Conservation (phyloP, 2,888 invertebrate genomes). For the Embidobia sp. region DNA sequence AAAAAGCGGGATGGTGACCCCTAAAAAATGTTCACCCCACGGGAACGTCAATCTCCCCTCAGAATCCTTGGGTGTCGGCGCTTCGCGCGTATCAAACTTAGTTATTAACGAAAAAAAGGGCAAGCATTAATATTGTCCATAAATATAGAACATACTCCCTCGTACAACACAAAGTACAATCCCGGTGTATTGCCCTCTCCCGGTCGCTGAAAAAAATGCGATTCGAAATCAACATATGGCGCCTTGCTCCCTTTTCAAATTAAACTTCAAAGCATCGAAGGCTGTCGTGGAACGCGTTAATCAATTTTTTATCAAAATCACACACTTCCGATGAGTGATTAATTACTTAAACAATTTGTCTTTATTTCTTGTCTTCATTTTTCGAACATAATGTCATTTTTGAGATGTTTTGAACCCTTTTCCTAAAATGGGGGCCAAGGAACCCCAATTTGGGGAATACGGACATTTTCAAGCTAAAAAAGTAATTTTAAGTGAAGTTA, state of each 20-base stretch:
- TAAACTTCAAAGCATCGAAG: constrained; percentile 33
- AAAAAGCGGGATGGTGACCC: constrained; percentile 44
- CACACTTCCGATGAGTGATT: too few relatives aligned
- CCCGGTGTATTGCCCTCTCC: constrained; percentile 56
- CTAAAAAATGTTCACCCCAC: constrained; percentile 67
- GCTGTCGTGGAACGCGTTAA: constrained; percentile 23
- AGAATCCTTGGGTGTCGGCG: constrained; percentile 67
- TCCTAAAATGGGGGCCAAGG: too few relatives aligned
- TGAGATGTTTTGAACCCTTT: too few relatives aligned
- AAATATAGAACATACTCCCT: constrained; percentile 75
- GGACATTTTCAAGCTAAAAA: too few relatives aligned
- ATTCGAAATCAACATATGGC: constrained; percentile 77
- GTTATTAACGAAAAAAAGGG: constrained; percentile 74
- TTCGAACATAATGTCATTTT: too few relatives aligned
- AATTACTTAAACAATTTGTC: too few relatives aligned
- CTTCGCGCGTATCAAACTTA: constrained; percentile 71
- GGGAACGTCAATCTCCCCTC: constrained; percentile 64
- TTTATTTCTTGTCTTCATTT: too few relatives aligned
- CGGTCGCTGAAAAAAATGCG: constrained; percentile 71
- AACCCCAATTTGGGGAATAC: too few relatives aligned
- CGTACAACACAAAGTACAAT: constrained; percentile 63
- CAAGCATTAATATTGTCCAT: constrained; percentile 75
- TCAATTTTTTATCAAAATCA: too few relatives aligned
- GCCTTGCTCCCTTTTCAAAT: constrained; percentile 50
- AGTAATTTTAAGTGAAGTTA: too few relatives aligned